Evolutionary conservation across 2,888 invertebrate genomes (phyloP).

Genomic region (Sycophila texana): DNA sequence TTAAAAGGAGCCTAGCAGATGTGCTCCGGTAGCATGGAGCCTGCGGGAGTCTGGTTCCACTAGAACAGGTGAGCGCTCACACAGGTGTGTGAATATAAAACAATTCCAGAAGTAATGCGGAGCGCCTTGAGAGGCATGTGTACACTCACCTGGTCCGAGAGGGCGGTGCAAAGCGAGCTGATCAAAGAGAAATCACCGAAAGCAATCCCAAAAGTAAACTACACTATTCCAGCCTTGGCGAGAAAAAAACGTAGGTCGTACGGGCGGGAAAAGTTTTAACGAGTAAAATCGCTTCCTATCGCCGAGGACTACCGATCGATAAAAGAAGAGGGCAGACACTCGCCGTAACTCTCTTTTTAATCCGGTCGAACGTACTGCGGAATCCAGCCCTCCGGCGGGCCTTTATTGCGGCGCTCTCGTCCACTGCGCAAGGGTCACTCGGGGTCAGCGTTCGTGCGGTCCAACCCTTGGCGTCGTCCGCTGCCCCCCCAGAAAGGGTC

Average conservation of each 20-base stretch:
- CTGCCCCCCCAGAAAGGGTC: slow-evolving; percentile 13
- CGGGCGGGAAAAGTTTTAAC: slow-evolving; percentile 20
- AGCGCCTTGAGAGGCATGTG: too few relatives aligned
- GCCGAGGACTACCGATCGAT: neutral
- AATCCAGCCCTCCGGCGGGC: neutral
- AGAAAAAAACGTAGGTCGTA: neutral
- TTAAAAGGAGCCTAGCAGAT: too few relatives aligned
- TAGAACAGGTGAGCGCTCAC: too few relatives aligned
- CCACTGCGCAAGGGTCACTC: slow-evolving; percentile 22
- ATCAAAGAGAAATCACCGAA: slow-evolving; percentile 2
- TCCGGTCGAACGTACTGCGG: neutral
- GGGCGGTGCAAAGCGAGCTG: too few relatives aligned
- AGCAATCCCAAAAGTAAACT: neutral
- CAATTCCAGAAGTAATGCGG: too few relatives aligned
- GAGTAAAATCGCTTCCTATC: slow-evolving; percentile 5
- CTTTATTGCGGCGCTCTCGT: neutral
- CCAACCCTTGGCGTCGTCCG: neutral
- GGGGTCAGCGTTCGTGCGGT: slow-evolving; percentile 22
- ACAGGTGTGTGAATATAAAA: too few relatives aligned
- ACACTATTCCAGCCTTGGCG: neutral
- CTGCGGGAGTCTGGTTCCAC: too few relatives aligned
- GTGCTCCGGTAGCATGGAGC: too few relatives aligned
- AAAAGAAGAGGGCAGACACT: neutral
- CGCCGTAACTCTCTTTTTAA: slow-evolving; percentile 9
- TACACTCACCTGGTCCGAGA: too few relatives aligned